phyloP scores from a whole-genome alignment of 1,140 invertebrate species.

The Cecropterus lyciades region DNA sequence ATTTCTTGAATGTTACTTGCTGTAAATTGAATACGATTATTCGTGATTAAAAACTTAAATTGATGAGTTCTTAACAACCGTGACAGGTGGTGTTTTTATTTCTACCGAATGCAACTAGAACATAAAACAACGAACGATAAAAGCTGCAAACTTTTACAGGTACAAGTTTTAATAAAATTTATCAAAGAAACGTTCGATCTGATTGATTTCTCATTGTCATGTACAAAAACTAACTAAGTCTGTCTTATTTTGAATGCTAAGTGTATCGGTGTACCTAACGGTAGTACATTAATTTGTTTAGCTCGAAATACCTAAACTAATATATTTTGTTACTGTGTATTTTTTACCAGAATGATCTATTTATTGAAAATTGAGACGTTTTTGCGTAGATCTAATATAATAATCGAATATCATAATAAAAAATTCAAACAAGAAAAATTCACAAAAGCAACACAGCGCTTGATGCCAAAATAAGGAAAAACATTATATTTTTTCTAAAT shows the following conservation, averaged over 20 bases:
- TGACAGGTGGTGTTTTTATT: constrained; percentile 18
- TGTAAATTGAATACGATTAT: constrained; percentile 25
- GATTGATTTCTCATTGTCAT: constrained; percentile 9
- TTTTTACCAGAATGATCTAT: too few species aligned
- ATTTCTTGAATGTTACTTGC: constrained; percentile 35
- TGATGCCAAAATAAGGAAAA: too few species aligned
- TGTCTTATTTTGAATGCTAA: constrained; percentile 9
- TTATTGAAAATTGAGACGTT: too few species aligned
- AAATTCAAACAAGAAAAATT: too few species aligned
- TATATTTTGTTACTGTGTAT: too few species aligned
- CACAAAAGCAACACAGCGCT: too few species aligned
- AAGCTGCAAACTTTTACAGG: constrained; percentile 10
- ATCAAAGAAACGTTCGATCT: constrained; percentile 15
- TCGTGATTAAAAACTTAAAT: constrained; percentile 22
- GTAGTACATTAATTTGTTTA: background rate
- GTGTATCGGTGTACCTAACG: background rate
- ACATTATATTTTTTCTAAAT: too few species aligned
- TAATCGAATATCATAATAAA: too few species aligned
- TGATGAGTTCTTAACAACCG: constrained; percentile 20
- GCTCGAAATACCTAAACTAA: too few species aligned
- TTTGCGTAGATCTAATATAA: too few species aligned
- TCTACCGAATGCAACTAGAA: background rate
- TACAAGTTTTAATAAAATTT: constrained; percentile 21
- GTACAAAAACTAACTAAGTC: background rate
- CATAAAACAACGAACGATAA: constrained; percentile 6